Base-by-base conservation (phyloP, 1,140 invertebrate species). In the Oedothorax gibbosus region DNA sequence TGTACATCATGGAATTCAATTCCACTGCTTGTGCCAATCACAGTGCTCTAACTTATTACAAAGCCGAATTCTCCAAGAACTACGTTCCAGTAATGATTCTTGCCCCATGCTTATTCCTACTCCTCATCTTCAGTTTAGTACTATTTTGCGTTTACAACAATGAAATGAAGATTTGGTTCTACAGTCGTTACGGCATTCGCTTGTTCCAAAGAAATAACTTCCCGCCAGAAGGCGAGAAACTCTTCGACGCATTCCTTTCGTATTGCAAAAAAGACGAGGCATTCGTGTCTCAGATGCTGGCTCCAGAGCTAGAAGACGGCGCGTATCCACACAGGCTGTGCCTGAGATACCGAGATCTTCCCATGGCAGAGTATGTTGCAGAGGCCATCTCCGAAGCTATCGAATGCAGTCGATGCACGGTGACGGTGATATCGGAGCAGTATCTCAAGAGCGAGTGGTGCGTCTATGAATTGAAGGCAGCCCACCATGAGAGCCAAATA, bases 371-470 rank as follows among this genome's bases (percentile, higher is more conserved):
- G 50, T 96, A 96, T 89, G 92, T 96, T 64, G 93, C 95, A 54
- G 96, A 98, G 88, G 97, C 96, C 35, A 97, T 98, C 87, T 93
- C 96, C 71, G 95, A 97, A 89, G 96, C 95, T 21, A 95, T 97
- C 3, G 96, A 98, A 89, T 94, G 95, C 53, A 97, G 95, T 80
- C 92, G 94, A 79, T 92, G 96, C 77, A 98, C 96, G 14, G 95
- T 98, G 68, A 94, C 98, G 92, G 93, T 98, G 81, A 92, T 98
- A 14, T 97, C 96, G 60, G 95, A 97, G 89, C 97, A 97, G 89
- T 98, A 97, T 89, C 94, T 98, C 86, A 96, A 96, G 90, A 97
- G 95, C 9, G 96, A 98, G 89, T 98, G 96, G 96, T 95, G 95
- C 88, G 92, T 95, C 18, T 96, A 95, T 88, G 96, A 98, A 88